Evolutionary conservation across 2,797 vertebrate species (phyloP).

Genomic region (Harpagifer antarcticus): DNA sequence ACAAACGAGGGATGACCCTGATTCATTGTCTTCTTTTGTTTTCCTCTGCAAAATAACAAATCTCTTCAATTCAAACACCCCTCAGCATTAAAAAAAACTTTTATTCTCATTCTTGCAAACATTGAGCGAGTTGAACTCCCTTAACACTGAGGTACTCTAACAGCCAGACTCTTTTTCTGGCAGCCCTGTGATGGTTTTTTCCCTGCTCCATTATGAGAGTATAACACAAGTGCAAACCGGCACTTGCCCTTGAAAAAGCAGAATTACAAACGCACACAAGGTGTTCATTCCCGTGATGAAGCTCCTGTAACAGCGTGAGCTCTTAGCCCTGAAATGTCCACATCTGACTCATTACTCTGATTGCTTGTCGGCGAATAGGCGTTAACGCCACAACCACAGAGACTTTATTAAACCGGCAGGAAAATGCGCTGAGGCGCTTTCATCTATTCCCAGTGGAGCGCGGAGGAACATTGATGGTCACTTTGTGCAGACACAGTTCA

Average conservation of each 20-base stretch:
- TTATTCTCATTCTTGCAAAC: conserved; percentile 4
- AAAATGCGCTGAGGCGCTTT: conserved; percentile 28
- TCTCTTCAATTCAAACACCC: conserved; percentile 10
- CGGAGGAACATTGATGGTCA: conserved; percentile 42
- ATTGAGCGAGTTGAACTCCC: conserved; percentile 12
- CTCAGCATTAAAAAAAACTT: conserved; percentile 5
- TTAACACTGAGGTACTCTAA: conserved; percentile 4
- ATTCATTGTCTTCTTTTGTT: conserved; percentile 51
- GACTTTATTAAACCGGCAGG: conserved; percentile 45
- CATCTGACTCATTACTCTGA: conserved; percentile 37
- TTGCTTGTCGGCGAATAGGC: conserved; percentile 34
- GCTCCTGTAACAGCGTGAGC: not conserved
- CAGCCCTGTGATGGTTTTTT: conserved; percentile 17
- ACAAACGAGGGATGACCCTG: conserved; percentile 53
- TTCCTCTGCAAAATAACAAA: conserved; percentile 30
- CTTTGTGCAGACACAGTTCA: conserved; percentile 52
- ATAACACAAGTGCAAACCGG: conserved; percentile 22
- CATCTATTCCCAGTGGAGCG: conserved; percentile 37
- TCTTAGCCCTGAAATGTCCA: conserved; percentile 6
- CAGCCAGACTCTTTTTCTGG: conserved; percentile 1
- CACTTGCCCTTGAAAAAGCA: conserved; percentile 21
- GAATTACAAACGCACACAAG: not conserved
- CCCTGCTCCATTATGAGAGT: not conserved
- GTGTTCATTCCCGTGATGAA: not conserved
- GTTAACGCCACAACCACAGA: conserved; percentile 36